phyloP scores from a whole-genome alignment of 2,113 vertebrate genomes.

The Mesocricetus auratus region DNA sequence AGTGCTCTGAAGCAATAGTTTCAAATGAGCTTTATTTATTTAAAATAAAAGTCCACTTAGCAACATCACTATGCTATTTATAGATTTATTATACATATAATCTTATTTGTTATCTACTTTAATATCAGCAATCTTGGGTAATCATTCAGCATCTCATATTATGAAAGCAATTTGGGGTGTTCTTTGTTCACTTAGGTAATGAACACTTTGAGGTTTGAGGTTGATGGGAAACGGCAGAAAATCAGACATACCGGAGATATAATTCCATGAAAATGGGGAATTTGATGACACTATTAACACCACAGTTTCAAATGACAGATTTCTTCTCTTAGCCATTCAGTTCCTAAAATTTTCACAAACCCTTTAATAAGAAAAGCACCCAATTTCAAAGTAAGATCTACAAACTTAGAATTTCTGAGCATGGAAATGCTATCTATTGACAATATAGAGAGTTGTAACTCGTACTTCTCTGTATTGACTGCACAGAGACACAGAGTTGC shows the following conservation, averaged over 20 bases:
- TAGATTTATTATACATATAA: not conserved
- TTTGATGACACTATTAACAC: not conserved
- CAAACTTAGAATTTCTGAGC: not conserved
- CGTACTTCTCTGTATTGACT: not conserved
- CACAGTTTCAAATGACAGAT: not conserved
- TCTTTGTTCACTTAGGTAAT: not conserved
- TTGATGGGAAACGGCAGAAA: not conserved
- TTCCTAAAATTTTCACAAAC: not conserved
- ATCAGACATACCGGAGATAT: not conserved
- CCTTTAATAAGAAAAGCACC: not conserved
- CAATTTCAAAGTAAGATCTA: not conserved
- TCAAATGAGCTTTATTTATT: slow-evolving; percentile 7
- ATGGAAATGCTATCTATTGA: too few species aligned
- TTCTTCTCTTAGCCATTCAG: not conserved
- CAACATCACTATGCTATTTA: not conserved
- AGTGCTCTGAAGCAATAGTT: not conserved
- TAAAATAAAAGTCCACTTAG: not conserved
- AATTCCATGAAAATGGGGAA: not conserved
- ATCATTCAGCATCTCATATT: not conserved
- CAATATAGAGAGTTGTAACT: not conserved
- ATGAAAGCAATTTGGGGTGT: not conserved
- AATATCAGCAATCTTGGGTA: not conserved
- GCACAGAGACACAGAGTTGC: not conserved
- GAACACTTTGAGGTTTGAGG: not conserved
- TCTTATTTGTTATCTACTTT: not conserved